Base-by-base conservation (phyloP, 1,140 invertebrate species). In the Ostrea denselamellosa region DNA sequence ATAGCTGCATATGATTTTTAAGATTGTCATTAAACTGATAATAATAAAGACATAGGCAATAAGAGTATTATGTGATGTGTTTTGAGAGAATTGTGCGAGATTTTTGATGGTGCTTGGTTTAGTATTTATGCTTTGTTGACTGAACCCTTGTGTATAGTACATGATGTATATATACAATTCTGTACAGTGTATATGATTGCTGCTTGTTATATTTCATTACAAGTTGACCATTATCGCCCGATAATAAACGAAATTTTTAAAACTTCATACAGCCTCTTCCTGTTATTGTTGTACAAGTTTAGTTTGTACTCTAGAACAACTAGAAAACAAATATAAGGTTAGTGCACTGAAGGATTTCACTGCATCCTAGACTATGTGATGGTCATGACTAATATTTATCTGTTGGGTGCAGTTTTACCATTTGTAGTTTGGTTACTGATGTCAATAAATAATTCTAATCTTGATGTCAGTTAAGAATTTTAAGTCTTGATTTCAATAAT, bases 131-230 rank as follows among this genome's bases (percentile, higher is more conserved):
- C 28, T 77, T 44, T 77, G 68, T 77, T 77, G 68, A 77, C 68
- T 28, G 68, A 28, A 28, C 28, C 10, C 9, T 25, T 77, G 12
- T 34, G 25, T 25, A 22, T 77, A 34, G 68, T 25, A 22, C 28
- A 12, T 25, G 22, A 28, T 77, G 68, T 25, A 22, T 25, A 12
- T 34, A 77, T 77, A 62, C 56, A 62, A 28, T 62, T 62, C 12
- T 22, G 22, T 25, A 77, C 25, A 77, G 34, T 77, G 68, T 77
- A 77, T 77, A 77, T 77, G 28, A 34, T 34, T 77, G 68, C 22
- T 77, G 68, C 68, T 77, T 77, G 68, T 77, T 77, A 34, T 28
- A 28, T 77, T 77, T 77, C 68, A 77, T 77, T 77, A 77, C 22
- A 25, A 19, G 22, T 28, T 77, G 25, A 77, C 14, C 68, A 77